Conservation (phyloP, 2,113 vertebrate genomes). For the Notiomystis cincta region DNA sequence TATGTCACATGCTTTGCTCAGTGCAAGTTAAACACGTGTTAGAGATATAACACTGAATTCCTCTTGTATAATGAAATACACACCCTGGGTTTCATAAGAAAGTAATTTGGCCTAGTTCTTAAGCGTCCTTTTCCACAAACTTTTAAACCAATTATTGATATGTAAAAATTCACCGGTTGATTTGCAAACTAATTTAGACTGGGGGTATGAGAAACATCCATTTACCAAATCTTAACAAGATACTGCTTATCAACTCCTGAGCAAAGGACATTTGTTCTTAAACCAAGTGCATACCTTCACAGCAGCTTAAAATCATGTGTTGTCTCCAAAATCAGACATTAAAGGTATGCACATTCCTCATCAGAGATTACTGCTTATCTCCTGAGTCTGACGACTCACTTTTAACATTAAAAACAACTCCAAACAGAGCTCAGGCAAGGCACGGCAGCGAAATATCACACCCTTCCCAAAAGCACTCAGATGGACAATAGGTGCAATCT, state of each 20-base stretch:
- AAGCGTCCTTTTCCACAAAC: not conserved
- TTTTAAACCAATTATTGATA: not conserved
- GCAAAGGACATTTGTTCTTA: not conserved
- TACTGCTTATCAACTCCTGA: not conserved
- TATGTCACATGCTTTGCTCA: not conserved
- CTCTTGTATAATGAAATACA: not conserved
- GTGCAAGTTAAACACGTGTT: not conserved
- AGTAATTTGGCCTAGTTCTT: not conserved
- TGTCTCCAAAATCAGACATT: not conserved
- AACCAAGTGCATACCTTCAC: not conserved
- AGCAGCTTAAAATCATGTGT: not conserved
- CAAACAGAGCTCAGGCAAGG: not conserved
- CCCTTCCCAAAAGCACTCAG: not conserved
- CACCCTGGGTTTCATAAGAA: not conserved
- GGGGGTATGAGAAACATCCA: not conserved
- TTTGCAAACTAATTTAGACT: not conserved
- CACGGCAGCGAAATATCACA: not conserved
- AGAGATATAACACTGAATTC: not conserved
- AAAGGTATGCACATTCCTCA: not conserved
- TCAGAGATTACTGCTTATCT: slow-evolving; percentile 1
- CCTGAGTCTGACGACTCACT: not conserved
- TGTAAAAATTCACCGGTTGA: not conserved
- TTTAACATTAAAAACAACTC: not conserved
- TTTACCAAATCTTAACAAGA: not conserved
- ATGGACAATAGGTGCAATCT: not conserved